Base-by-base conservation (phyloP, 92 coral and sea anemone species). In the Isaurus tuberculatus region DNA sequence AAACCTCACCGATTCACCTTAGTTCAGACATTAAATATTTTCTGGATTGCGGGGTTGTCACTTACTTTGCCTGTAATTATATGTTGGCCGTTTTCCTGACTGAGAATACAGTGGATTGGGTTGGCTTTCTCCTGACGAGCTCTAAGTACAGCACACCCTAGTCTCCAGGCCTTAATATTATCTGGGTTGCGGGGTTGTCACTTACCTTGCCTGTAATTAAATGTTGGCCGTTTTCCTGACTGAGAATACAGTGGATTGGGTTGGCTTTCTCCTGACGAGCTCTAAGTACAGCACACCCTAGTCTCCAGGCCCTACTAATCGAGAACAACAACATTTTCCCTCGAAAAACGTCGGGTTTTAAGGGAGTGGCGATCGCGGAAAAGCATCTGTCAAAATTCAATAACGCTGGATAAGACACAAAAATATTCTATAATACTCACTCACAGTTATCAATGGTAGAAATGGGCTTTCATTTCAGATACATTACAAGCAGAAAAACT, bases 41-140 rank as follows among this genome's bases (percentile, higher is more conserved):
- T n/a, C n/a, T n/a, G n/a, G n/a, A n/a, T n/a, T n/a, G n/a, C n/a
- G n/a, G n/a, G n/a, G n/a, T 36, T 36, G 7, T 32, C 43, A 1
- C 85, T 36, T 28, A 93, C 98, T 97, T 96, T 96, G n/a, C 99
- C 99, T 34, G 94, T 72, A 9, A 81, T 75, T 17, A 96, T 79
- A 33, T 91, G 88, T 75, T 85, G 81, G 34, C 99, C 99, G 49
- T 91, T 93, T 75, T 94, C 94, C 31, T 86, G 91, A 40, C 84
- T 72, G 23, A 96, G 88, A 36, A 94, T 92, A 60, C 92, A 79
- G 23, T 90, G 89, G 27, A 96, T 72, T 2, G 99, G 98, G 61
- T 91, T 88, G 68, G 67, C 61, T 65, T 96, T 96, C 64, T 87
- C 86, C 72, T 51, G 85, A 57, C 93, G 91, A 34, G 99, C 99